Conservation (phyloP, 2,113 vertebrate species). For the Motacilla tschutschensis region DNA sequence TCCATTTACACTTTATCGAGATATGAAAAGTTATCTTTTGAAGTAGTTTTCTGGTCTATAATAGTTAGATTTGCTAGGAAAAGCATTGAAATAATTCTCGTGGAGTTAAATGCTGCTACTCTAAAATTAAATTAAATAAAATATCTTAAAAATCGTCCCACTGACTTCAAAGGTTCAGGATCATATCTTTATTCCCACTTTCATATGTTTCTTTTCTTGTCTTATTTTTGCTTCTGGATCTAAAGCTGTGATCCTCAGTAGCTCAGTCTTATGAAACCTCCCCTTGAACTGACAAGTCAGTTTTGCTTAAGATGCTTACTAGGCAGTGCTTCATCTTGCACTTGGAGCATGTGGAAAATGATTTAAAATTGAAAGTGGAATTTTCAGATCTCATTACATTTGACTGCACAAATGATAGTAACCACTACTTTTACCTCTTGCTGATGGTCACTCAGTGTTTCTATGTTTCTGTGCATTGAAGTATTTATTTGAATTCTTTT, state of each 20-base stretch:
- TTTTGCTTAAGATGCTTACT: slow-evolving; percentile 25
- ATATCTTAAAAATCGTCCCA: neutral
- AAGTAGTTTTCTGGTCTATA: neutral
- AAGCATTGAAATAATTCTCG: neutral
- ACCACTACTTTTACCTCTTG: neutral
- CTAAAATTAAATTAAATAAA: neutral
- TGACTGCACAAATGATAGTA: neutral
- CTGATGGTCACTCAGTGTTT: neutral
- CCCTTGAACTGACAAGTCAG: neutral
- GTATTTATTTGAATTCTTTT: neutral
- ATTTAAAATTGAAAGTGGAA: neutral
- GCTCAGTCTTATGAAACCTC: neutral
- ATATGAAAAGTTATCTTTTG: neutral
- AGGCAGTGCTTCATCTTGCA: neutral
- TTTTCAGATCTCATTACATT: neutral
- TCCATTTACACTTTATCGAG: neutral
- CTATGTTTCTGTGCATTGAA: neutral
- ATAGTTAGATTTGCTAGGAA: neutral
- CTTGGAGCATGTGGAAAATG: neutral
- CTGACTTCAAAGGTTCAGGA: neutral
- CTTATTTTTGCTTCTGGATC: slow-evolving; percentile 2
- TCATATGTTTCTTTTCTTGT: neutral
- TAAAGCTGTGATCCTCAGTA: neutral
- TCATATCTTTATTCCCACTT: neutral
- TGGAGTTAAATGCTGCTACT: neutral